Evolutionary conservation across 2,797 vertebrate genomes (phyloP), one percentile per base, ranked within the genome.

Genomic region (Aeoliscus strigatus): DNA sequence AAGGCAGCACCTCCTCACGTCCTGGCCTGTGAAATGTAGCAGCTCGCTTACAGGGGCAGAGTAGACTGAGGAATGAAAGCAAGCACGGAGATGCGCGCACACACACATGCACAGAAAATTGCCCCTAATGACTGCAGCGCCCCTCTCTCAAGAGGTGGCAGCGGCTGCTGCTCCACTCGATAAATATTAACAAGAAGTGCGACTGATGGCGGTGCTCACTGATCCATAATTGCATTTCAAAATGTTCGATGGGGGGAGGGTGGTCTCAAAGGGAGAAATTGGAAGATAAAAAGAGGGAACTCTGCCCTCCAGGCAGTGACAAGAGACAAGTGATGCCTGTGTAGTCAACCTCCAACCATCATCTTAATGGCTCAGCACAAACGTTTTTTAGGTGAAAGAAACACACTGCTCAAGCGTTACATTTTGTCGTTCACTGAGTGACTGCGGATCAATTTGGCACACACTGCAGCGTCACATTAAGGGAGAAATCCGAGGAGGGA

Each of bases 201-300:
- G 69, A 85, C 81, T 87, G 85, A 87, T 88, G 83, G 84, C 33
- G 72, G 76, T 81, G 84, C 82, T 86, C 86, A 85, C 85, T 85
- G 85, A 86, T 86, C 85, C 85, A 86, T 88, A 88, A 89, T 87
- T 88, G 85, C 83, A 79, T 89, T 86, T 87, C 76, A 87, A 87
- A 86, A 85, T 83, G 86, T 83, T 83, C 42, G 26, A 50, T 47
- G 50, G 67, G 60, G 55, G 46, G 41, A 38, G 46, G 54, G 39
- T 55, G 49, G 48, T 41, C 40, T 29, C 12, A 12, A 23, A 32
- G 39, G 50, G 52, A 49, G 60, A 52, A 56, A 41, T 1, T 9
- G 26, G 40, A 23, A 65, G 64, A 73, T 55, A 64, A 62, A 74
- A 60, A 40, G 40, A 56, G 35, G 40, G 53, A 66, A 59, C 32